Percentiles rank a stretch among this genome's conserved stretches.
phyloP scores from a whole-genome alignment of 2,113 vertebrate genomes.

The Takifugu flavidus region DNA sequence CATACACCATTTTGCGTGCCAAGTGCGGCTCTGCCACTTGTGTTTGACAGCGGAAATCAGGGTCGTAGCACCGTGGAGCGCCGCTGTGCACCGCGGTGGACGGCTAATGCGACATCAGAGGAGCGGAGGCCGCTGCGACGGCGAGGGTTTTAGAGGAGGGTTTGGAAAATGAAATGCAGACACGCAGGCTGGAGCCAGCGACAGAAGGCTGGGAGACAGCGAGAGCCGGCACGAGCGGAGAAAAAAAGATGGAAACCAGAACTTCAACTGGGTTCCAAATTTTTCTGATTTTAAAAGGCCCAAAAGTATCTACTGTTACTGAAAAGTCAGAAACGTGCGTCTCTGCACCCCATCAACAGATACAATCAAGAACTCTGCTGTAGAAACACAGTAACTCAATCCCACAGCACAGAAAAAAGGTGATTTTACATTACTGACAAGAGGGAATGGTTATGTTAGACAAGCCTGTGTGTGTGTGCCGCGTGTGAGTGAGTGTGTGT shows the following conservation, averaged over 20 bases:
- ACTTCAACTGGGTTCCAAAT: too few species aligned
- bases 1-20: constrained; percentile 12
- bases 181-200: constrained; percentile 22
- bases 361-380: background rate
- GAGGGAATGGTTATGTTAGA: constrained; percentile 65
- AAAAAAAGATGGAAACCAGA: too few species aligned
- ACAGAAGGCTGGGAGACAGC: constrained; percentile 11
- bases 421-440: constrained; percentile 68
- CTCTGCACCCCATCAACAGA: too few species aligned
- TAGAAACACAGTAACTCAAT: constrained; percentile 45
- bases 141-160: constrained; percentile 39
- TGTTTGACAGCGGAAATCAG: constrained; percentile 39
- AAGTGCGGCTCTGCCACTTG: constrained; percentile 11
- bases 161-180: constrained; percentile 31
- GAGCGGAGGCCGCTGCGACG: background rate
- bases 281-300: too few species aligned
- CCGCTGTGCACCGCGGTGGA: constrained; percentile 17
- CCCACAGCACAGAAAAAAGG: constrained; percentile 60
- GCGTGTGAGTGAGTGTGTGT: constrained; percentile 23
- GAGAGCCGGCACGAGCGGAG: background rate
- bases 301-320: too few species aligned
- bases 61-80: constrained; percentile 5
- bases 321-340: too few species aligned
- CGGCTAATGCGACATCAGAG: constrained; percentile 39
- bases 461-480: constrained; percentile 36